Evolutionary conservation across 2,888 invertebrate species (phyloP), one percentile per base, ranked within the genome.

Genomic region (Phengaris arion): DNA sequence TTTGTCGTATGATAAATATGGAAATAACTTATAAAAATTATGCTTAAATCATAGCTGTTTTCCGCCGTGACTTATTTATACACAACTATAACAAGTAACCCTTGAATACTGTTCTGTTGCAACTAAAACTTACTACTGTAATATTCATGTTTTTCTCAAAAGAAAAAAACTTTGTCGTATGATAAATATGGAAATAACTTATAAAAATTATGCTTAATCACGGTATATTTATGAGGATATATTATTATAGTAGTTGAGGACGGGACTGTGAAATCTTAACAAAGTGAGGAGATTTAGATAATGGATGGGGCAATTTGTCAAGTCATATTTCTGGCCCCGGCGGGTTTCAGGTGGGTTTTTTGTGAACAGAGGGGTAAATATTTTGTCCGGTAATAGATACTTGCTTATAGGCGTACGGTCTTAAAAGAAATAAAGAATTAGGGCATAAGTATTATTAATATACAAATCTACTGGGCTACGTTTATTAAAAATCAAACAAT

Each of bases 271-370:
- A 51, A 70, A 15, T 70, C 70, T 70, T 70, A 70, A 70, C 70
- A 70, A 70, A 70, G 70, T 51, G 70, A 70, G 48, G 70, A 9
- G 51, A 70, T 70, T 70, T 70, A 10, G 70, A 22, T 70, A 70
- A 70, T 70, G 48, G 48, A 70, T 70, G 70, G 22, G 6, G 70
- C 70, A 7, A 70, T 70, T 70, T 70, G 51, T 70, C 70, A 70
- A 70, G 70, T 70, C 70, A 70, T 70, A 51, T 70, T 70, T 70
- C 70, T 70, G 70, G 48, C 48, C 8, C 5, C 6, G 70, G 48
- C 48, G 51, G n/a, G 9, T 12, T 51, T 48, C 70, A 70, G 48
- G 70, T 70, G 70, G 51, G 48, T 22, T 70, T 68, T 70, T 48
- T 51, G 70, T 22, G 48, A 12, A 70, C 51, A 51, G 6, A 7